phyloP scores from a whole-genome alignment of 2,113 vertebrate species.

The Mus spicilegus region DNA sequence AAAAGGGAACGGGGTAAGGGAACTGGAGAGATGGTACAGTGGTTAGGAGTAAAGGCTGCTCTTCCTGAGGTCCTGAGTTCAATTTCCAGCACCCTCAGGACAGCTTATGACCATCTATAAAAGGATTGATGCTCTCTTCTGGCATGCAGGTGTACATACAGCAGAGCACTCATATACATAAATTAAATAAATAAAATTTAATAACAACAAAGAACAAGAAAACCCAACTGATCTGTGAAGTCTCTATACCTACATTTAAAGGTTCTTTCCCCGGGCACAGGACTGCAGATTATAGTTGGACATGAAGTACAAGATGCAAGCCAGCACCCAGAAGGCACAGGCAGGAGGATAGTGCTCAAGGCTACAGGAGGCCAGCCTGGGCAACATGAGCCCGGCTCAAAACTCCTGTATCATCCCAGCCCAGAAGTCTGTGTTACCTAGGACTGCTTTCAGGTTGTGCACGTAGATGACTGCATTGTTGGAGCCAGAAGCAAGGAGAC shows the following conservation, averaged over 20 bases:
- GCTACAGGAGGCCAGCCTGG: not conserved
- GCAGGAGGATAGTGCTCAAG: not conserved
- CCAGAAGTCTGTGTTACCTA: constrained; percentile 86
- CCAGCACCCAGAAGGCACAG: not conserved
- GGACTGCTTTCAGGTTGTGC: constrained; percentile 89
- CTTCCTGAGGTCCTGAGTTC: too few species aligned
- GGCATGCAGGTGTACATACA: too few species aligned
- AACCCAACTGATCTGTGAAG: not conserved
- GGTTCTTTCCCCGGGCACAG: not conserved
- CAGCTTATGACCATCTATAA: too few species aligned
- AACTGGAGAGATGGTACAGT: too few species aligned
- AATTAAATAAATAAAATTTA: not conserved
- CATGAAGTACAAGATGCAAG: not conserved
- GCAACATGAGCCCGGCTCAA: not conserved
- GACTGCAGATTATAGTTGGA: not conserved
- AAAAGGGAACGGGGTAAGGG: not conserved
- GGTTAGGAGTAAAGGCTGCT: too few species aligned
- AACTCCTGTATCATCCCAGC: not conserved
- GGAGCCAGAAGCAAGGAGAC: constrained; percentile 95
- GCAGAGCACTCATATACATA: too few species aligned
- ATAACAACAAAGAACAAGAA: too few species aligned
- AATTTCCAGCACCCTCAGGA: too few species aligned
- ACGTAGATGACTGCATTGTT: constrained; percentile 94
- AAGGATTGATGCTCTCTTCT: too few species aligned
- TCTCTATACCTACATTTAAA: not conserved